phyloP scores from a whole-genome alignment of 1,140 invertebrate species.

The Bombus terrestris region DNA sequence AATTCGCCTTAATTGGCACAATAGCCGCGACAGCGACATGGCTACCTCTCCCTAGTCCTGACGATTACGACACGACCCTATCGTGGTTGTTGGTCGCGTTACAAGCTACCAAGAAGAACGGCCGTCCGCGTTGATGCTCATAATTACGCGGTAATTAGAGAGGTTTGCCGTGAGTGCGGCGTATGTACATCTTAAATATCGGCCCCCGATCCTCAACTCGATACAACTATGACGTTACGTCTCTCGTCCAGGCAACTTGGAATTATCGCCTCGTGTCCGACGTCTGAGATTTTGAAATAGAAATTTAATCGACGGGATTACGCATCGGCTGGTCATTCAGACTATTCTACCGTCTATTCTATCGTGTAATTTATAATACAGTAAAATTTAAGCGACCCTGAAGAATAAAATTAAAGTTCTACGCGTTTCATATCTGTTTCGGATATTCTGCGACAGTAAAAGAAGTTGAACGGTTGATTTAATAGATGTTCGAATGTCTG shows the following conservation, averaged over 20 bases:
- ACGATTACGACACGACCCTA: slow-evolving; percentile 68
- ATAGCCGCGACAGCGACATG: slow-evolving; percentile 54
- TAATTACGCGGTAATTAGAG: slow-evolving; percentile 80
- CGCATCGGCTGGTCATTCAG: neutral
- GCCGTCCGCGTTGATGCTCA: slow-evolving; percentile 56
- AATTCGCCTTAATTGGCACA: slow-evolving; percentile 79
- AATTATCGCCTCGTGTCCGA: slow-evolving; percentile 3
- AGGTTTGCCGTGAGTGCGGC: slow-evolving; percentile 78
- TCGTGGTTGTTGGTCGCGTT: slow-evolving; percentile 66
- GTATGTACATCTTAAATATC: slow-evolving; percentile 75
- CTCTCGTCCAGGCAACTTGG: neutral
- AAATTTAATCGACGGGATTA: slow-evolving; percentile 20
- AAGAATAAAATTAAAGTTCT: too few species aligned
- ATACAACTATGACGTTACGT: neutral
- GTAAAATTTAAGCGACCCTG: too few species aligned
- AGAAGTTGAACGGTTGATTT: neutral
- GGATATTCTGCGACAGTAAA: too few species aligned
- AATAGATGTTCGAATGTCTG: neutral
- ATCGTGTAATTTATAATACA: neutral
- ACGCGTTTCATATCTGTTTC: too few species aligned
- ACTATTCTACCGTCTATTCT: neutral
- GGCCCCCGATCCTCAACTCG: slow-evolving; percentile 3
- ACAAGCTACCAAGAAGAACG: slow-evolving; percentile 36
- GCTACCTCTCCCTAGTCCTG: slow-evolving; percentile 53
- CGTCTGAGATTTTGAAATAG: neutral